Evolutionary conservation across 2,113 vertebrate species (phyloP).

Genomic region (Callopanchax toddi): DNA sequence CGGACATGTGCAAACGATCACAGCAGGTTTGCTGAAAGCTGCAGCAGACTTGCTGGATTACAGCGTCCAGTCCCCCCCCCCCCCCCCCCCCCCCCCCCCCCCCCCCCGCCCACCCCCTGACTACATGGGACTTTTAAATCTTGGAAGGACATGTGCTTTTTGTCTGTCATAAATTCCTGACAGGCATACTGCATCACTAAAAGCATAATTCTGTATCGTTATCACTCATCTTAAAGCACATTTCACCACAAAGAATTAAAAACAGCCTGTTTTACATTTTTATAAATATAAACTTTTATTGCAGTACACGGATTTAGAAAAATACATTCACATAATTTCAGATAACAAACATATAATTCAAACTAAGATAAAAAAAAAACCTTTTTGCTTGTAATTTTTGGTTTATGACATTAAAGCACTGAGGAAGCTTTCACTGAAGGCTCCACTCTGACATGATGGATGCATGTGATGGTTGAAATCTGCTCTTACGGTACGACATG

Average conservation of each 20-base stretch:
- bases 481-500: conserved; percentile 50
- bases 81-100: conserved; percentile 13
- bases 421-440: conserved; percentile 55
- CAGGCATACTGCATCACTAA: conserved; percentile 26
- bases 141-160: conserved; percentile 45
- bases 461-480: conserved; percentile 57
- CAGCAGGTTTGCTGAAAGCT: conserved; percentile 72
- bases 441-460: conserved; percentile 38
- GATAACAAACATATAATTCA: conserved; percentile 93
- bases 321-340: conserved; percentile 99
- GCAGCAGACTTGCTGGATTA: conserved; percentile 72
- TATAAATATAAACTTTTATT: conserved; percentile 99
- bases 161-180: conserved; percentile 46
- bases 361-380: conserved; percentile 73
- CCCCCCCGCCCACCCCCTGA: conserved; percentile 55
- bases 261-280: conserved; percentile 68
- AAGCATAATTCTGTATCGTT: not conserved
- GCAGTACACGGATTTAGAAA: conserved; percentile 98
- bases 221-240: not conserved
- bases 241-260: conserved; percentile 24
- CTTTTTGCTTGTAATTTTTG: conserved; percentile 87
- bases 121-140: conserved; percentile 59
- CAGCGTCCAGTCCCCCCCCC: conserved; percentile 31
- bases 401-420: conserved; percentile 88
- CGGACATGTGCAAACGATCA: conserved; percentile 82